phyloP scores from a whole-genome alignment of 2,113 vertebrate species.

The Pseudonaja textilis region DNA sequence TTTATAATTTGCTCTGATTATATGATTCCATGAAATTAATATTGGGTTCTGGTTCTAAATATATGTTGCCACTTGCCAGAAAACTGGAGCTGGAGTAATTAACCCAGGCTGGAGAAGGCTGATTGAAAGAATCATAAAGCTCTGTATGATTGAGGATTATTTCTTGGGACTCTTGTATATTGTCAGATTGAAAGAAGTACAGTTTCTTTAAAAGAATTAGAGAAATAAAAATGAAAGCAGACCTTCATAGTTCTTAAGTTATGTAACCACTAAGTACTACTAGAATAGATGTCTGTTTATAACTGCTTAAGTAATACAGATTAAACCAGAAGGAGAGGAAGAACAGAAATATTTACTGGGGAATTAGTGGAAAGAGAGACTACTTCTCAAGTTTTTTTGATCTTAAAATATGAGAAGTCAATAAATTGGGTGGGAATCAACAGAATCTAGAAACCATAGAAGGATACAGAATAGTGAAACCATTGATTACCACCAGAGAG shows the following conservation, averaged over 20 bases:
- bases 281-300: not conserved
- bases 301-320: not conserved
- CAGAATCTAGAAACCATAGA: not conserved
- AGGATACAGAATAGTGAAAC: slow-evolving; percentile 2
- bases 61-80: not conserved
- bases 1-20: not conserved
- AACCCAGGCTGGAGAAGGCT: not conserved
- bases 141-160: not conserved
- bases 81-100: not conserved
- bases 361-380: not conserved
- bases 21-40: not conserved
- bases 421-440: not conserved
- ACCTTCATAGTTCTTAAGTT: not conserved
- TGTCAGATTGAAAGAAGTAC: not conserved
- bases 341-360: not conserved
- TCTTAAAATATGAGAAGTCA: slow-evolving; percentile 18
- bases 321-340: not conserved
- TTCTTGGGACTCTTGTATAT: not conserved
- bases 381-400: not conserved
- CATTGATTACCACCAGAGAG: not conserved
- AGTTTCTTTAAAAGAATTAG: not conserved
- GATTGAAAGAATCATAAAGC: not conserved
- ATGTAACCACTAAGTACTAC: not conserved
- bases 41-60: not conserved
- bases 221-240: not conserved